Conservation (phyloP, 2,888 invertebrate species). For the Onthophagus sagittarius region DNA sequence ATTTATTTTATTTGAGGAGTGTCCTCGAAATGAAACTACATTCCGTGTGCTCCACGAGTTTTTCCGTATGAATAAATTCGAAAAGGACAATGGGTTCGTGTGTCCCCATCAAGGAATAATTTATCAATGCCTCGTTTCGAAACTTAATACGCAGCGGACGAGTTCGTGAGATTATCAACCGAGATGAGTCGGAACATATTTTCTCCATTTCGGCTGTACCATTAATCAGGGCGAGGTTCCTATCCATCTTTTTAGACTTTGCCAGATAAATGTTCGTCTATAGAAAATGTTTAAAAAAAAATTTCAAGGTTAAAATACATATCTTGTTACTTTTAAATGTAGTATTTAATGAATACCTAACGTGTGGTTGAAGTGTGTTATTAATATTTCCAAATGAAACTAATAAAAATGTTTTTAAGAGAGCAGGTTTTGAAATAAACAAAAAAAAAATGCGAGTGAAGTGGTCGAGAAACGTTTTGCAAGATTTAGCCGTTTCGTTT, state of each 20-base stretch:
- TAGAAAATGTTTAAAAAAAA: too few species aligned
- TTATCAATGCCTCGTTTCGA: not conserved
- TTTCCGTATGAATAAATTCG: not conserved
- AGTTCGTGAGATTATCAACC: not conserved
- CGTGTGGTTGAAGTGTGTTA: too few species aligned
- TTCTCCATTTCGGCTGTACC: not conserved
- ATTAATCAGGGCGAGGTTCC: not conserved
- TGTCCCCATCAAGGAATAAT: not conserved
- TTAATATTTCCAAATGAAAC: too few species aligned
- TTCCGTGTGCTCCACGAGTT: not conserved
- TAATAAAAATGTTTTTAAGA: too few species aligned
- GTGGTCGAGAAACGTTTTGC: too few species aligned
- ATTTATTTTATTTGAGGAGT: not conserved
- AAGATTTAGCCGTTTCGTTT: too few species aligned
- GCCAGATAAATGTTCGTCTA: too few species aligned
- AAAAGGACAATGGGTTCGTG: not conserved
- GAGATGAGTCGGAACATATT: not conserved
- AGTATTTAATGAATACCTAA: too few species aligned
- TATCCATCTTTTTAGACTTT: not conserved
- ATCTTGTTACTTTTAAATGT: too few species aligned
- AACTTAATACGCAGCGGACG: not conserved
- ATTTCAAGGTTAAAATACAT: too few species aligned
- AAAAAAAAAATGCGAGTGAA: too few species aligned
- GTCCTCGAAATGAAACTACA: not conserved
- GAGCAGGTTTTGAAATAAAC: too few species aligned